Evolutionary conservation across 2,113 vertebrate species (phyloP).

Genomic region (Onychostoma macrolepis): DNA sequence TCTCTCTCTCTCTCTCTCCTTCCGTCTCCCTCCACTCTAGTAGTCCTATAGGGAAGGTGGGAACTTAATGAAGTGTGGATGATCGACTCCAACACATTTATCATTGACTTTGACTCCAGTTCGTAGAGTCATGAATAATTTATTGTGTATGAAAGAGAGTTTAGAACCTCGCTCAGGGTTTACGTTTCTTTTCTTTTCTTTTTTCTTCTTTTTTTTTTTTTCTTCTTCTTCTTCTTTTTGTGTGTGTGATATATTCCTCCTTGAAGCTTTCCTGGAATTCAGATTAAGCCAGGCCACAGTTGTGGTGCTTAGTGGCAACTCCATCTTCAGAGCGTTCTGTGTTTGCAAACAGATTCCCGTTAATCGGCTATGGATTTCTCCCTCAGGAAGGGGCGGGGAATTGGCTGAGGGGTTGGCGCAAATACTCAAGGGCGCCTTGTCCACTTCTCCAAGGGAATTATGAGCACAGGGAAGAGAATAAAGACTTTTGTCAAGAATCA

Average conservation of each 20-base stretch:
- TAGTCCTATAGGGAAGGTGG: slow-evolving; percentile 54
- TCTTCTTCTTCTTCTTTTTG: slow-evolving; percentile 8
- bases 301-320: slow-evolving; percentile 27
- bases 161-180: slow-evolving; percentile 68
- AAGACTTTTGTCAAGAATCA: slow-evolving; percentile 13
- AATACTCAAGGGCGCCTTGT: not conserved
- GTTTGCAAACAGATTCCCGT: slow-evolving; percentile 55
- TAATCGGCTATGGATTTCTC: slow-evolving; percentile 46
- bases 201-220: not conserved
- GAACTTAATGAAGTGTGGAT: slow-evolving; percentile 73
- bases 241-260: slow-evolving; percentile 70
- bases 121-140: slow-evolving; percentile 75
- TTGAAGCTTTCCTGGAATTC: slow-evolving; percentile 70
- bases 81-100: slow-evolving; percentile 70
- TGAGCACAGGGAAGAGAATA: not conserved
- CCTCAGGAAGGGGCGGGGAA: not conserved
- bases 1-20: slow-evolving; percentile 33
- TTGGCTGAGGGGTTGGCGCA: not conserved
- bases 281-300: slow-evolving; percentile 59
- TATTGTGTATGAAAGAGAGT: slow-evolving; percentile 75
- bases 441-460: slow-evolving; percentile 15
- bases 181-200: not conserved
- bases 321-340: slow-evolving; percentile 28
- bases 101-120: slow-evolving; percentile 75
- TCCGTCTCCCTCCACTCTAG: slow-evolving; percentile 33